Base-by-base conservation (phyloP, 2,113 vertebrate species). In the Lophochroa leadbeateri region DNA sequence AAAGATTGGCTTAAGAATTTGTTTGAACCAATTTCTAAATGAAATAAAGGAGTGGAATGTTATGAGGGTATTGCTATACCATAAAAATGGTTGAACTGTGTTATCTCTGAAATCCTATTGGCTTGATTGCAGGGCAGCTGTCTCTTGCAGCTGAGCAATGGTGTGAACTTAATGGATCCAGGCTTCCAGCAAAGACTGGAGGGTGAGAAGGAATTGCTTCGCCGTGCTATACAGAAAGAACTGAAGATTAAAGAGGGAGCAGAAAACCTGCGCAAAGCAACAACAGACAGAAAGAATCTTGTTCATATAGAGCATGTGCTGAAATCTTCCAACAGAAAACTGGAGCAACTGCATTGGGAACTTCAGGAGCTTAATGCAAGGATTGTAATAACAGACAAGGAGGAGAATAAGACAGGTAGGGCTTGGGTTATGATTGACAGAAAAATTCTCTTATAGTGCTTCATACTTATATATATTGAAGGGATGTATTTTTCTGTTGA, bases 201-300 rank as follows among this genome's bases (percentile, higher is more conserved):
- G 44, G 98, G 98, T 68, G 98, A 99, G 95, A 99, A 98, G 16
- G 99, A 99, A 65, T 94, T 97, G 41, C 98, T 99, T 88, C 99
- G 99, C 29, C 95, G 98, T 37, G 99, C 99, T 96, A 99, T 99
- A 96, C 99, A 99, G 88, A 99, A 98, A 85, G 99, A 99, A 87
- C 97, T 99, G 93, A 99, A 99, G 95, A 99, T 99, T 94, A 99
- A 99, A 97, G 99, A 99, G 95, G 99, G 99, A 0, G 98, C 98
- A 1, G 99, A 99, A 94, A 99, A 99, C 85, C 95, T 99, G 87
- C 98, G 98, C 41, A 98, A 98, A 20, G 99, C 98, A 1, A 99
- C 98, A 35, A 99, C 98, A 0, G 99, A 99, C 96, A 98, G 98
- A 13, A 99, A 98, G 64, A 99, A 99, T 29, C 98, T 98, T 43